A percentile compares a stretch with the other conserved stretches of the same genome.
Evolutionary conservation across 2,888 invertebrate genomes (phyloP).

Genomic region (Hydrotaea diabolus): DNA sequence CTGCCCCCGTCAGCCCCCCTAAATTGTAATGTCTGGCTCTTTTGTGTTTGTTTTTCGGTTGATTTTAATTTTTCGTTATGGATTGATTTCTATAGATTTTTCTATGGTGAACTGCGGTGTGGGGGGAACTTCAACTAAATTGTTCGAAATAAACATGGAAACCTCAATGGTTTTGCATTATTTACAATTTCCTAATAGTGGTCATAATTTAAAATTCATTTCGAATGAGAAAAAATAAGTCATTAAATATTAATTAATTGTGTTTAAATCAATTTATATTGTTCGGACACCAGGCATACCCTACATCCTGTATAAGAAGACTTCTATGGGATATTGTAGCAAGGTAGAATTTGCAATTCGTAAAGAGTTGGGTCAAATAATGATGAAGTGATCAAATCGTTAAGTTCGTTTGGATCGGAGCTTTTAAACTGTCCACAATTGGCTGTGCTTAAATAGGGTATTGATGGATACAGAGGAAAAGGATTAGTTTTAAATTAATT

Average conservation of each 20-base stretch:
- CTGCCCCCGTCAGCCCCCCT: background rate
- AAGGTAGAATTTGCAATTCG: background rate
- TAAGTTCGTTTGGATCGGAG: too few relatives aligned
- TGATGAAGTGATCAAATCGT: too few relatives aligned
- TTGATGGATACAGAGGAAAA: too few relatives aligned
- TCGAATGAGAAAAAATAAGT: background rate
- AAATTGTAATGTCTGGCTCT: conserved; percentile 25
- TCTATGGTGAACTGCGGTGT: background rate
- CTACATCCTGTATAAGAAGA: background rate
- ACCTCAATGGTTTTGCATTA: background rate
- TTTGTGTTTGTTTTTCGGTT: background rate
- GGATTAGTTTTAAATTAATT: too few relatives aligned
- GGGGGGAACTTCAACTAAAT: background rate
- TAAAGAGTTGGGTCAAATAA: background rate
- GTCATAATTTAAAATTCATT: background rate
- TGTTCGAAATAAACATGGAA: background rate
- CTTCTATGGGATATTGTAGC: too few relatives aligned
- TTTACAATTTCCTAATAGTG: background rate
- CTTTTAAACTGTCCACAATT: too few relatives aligned
- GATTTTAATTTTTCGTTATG: background rate
- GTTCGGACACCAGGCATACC: background rate
- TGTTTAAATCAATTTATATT: background rate
- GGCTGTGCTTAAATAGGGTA: too few relatives aligned
- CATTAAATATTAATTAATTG: conserved; percentile 12
- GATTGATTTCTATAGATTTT: background rate